A percentile compares a stretch with the other conserved stretches of the same genome.
phyloP scores from a whole-genome alignment of 37 sponge, comb jelly and placozoan species.

The Diacarnus erythraeanus region DNA sequence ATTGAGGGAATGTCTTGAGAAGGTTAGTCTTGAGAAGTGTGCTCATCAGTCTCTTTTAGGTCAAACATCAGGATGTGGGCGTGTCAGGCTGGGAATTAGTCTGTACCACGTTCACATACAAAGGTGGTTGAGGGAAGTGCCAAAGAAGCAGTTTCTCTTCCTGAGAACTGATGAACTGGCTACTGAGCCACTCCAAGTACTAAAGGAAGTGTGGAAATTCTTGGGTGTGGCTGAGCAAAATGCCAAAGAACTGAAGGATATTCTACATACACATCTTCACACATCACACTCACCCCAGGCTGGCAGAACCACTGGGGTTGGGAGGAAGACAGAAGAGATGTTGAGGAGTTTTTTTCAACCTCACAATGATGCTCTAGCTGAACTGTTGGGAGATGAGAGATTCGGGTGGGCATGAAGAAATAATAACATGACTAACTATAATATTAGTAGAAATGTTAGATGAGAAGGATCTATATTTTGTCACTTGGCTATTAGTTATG shows the following conservation, averaged over 20 bases:
- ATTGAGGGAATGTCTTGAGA: slow-evolving; percentile 9
- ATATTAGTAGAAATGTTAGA: no score
- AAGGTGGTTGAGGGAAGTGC: slow-evolving; percentile 37
- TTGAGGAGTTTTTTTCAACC: no score
- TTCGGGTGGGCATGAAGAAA: no score
- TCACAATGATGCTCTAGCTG: no score
- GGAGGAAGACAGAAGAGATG: no score
- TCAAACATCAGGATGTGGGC: background rate
- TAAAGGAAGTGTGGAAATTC: slow-evolving; percentile 47
- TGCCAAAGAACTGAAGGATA: slow-evolving; percentile 8
- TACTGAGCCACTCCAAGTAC: slow-evolving; percentile 5
- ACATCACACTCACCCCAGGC: no score
- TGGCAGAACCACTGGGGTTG: no score
- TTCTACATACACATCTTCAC: slow-evolving; percentile 19
- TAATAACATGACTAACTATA: no score
- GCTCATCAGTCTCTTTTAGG: background rate
- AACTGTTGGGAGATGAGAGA: no score
- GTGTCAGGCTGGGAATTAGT: slow-evolving; percentile 46
- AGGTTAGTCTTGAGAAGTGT: background rate
- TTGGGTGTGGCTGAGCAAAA: slow-evolving; percentile 12
- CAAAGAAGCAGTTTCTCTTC: slow-evolving; percentile 49
- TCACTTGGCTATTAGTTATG: no score
- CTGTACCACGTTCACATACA: slow-evolving; percentile 45
- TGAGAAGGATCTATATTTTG: no score
- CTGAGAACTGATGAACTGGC: slow-evolving; percentile 49